Percentiles rank a stretch among this genome's conserved stretches.
phyloP scores from a whole-genome alignment of 2,113 vertebrate genomes.

The Carassius gibelio region DNA sequence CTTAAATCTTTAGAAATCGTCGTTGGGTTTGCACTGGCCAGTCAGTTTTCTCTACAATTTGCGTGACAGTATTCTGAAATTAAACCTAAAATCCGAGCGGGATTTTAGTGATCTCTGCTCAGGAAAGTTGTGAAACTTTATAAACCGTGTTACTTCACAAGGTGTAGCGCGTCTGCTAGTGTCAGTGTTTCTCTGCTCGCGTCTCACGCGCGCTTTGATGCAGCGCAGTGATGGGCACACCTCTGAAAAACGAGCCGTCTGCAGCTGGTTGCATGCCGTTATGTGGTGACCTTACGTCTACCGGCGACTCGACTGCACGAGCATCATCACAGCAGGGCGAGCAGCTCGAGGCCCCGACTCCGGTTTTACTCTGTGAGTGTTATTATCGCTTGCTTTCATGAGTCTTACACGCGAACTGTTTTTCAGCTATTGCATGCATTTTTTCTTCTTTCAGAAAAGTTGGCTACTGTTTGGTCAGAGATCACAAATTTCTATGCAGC shows the following conservation, averaged over 20 bases:
- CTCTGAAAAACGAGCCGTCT: slow-evolving; percentile 45
- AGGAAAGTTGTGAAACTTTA: slow-evolving; percentile 18
- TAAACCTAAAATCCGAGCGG: not conserved
- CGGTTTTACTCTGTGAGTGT: slow-evolving; percentile 56
- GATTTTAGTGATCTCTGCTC: not conserved
- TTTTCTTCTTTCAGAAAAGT: not conserved
- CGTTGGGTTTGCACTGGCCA: not conserved
- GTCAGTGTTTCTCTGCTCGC: not conserved
- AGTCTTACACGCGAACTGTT: not conserved
- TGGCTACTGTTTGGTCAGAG: not conserved
- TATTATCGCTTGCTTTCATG: not conserved
- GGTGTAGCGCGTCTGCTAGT: not conserved
- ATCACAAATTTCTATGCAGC: not conserved
- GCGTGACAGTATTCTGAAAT: not conserved
- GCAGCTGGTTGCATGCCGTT: slow-evolving; percentile 27
- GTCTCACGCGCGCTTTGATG: not conserved
- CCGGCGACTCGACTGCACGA: slow-evolving; percentile 44
- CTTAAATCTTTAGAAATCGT: slow-evolving; percentile 6
- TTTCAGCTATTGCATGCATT: not conserved
- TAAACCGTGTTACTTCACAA: not conserved
- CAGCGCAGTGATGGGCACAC: slow-evolving; percentile 44
- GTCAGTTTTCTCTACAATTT: not conserved
- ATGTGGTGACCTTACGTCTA: slow-evolving; percentile 35
- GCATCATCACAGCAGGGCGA: slow-evolving; percentile 28
- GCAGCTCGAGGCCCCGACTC: slow-evolving; percentile 22